Evolutionary conservation across 2,888 invertebrate species (phyloP).

Genomic region (Dioctria rufipes): DNA sequence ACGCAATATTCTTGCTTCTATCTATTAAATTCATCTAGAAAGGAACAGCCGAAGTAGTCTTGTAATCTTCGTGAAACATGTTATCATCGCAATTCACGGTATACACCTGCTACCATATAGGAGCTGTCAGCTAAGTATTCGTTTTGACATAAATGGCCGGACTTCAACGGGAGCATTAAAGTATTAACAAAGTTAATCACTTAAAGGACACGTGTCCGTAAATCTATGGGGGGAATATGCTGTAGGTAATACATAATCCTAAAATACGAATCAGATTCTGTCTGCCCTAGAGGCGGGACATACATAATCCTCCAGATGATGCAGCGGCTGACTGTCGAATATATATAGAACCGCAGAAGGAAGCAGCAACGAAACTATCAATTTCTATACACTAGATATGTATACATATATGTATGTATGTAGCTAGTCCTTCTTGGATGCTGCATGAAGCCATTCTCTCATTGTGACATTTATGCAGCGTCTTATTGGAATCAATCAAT

Average conservation of each 20-base stretch:
- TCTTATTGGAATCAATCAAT: constrained; percentile 2
- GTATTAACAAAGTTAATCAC: constrained; percentile 56
- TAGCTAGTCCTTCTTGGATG: background rate
- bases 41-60: background rate
- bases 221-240: constrained; percentile 4
- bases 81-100: constrained; percentile 20
- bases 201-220: constrained; percentile 55
- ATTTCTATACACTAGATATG: background rate
- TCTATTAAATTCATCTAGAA: background rate
- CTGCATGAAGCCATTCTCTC: background rate
- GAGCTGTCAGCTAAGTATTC: background rate
- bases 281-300: background rate
- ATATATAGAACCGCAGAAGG: constrained; percentile 17
- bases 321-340: background rate
- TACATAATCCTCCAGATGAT: background rate
- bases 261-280: background rate
- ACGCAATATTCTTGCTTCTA: background rate
- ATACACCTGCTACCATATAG: constrained; percentile 9
- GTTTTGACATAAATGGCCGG: constrained; percentile 4
- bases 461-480: background rate
- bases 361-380: constrained; percentile 23
- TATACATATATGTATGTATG: no score
- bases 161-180: constrained; percentile 28
- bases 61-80: constrained; percentile 49
- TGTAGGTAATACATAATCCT: background rate